These are phyloP conservation scores for Corythucha ciliata DNA, from an alignment of 2,888 invertebrate genomes.

Conservation along the genomic window DNA sequence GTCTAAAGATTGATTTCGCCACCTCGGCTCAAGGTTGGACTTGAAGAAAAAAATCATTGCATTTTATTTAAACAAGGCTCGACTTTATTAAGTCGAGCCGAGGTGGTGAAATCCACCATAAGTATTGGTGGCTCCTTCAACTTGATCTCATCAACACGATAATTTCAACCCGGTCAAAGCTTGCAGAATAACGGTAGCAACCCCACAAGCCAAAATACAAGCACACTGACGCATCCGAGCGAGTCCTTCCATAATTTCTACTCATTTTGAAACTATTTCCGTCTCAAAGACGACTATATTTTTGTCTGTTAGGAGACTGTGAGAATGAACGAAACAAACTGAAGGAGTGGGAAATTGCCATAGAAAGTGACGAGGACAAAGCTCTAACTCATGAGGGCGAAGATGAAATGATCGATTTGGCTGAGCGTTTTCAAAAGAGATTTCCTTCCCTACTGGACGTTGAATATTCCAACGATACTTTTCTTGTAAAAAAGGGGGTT, in stretches of 20 bases:
- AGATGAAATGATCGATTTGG: slow-evolving; percentile 62
- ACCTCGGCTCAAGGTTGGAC: too few relatives aligned
- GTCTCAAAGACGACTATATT: neutral
- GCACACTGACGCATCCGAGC: too few relatives aligned
- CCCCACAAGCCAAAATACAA: too few relatives aligned
- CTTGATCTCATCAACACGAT: too few relatives aligned
- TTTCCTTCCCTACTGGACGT: slow-evolving; percentile 56
- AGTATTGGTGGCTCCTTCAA: slow-evolving; percentile 40
- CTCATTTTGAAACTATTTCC: neutral
- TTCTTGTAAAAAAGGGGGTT: slow-evolving; percentile 7
- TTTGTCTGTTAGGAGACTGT: neutral
- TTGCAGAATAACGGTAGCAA: too few relatives aligned
- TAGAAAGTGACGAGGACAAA: slow-evolving; percentile 50
- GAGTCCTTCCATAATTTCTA: too few relatives aligned
- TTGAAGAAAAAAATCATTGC: too few relatives aligned
- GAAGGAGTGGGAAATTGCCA: slow-evolving; percentile 50
- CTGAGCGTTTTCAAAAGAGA: slow-evolving; percentile 61
- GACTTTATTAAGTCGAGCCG: too few relatives aligned
- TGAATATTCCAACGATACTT: slow-evolving; percentile 32
- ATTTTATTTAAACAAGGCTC: too few relatives aligned
- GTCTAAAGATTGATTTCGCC: too few relatives aligned
- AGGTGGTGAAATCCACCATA: too few relatives aligned
- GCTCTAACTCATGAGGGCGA: slow-evolving; percentile 62
- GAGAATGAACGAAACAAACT: slow-evolving; percentile 38
- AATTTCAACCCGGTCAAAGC: too few relatives aligned